Conservation (phyloP, 2,113 vertebrate genomes). For the Garra rufa region DNA sequence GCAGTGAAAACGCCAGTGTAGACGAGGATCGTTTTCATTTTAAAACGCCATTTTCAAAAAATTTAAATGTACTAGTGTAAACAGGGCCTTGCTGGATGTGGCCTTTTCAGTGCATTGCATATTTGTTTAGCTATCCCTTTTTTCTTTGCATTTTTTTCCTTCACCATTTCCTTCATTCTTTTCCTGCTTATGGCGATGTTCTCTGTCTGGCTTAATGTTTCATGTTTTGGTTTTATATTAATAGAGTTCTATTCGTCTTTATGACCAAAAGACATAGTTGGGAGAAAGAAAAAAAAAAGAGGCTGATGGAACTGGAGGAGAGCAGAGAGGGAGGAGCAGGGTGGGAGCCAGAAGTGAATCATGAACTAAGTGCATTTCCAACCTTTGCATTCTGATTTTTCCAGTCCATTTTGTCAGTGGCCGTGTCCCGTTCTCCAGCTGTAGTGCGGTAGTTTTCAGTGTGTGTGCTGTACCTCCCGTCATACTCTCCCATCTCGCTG, state of each 20-base stretch:
- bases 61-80: too few relatives aligned
- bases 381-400: slow-evolving; percentile 67
- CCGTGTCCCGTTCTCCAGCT: slow-evolving; percentile 22
- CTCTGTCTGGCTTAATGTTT: slow-evolving; percentile 62
- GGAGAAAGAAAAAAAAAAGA: slow-evolving; percentile 30
- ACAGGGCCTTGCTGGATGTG: neutral
- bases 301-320: slow-evolving; percentile 16
- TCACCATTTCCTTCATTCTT: slow-evolving; percentile 28
- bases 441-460: neutral
- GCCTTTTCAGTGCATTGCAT: neutral
- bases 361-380: slow-evolving; percentile 80
- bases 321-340: slow-evolving; percentile 46
- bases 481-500: slow-evolving; percentile 29
- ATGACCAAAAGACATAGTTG: slow-evolving; percentile 45
- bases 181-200: slow-evolving; percentile 47
- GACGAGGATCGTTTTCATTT: too few relatives aligned
- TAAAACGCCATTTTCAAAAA: too few relatives aligned
- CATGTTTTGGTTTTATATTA: slow-evolving; percentile 71
- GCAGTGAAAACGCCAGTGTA: too few relatives aligned
- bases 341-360: slow-evolving; percentile 73
- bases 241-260: slow-evolving; percentile 67
- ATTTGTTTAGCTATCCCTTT: neutral
- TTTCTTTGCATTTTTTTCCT: neutral
- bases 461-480: slow-evolving; percentile 41
- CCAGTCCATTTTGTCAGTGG: slow-evolving; percentile 68